Base-by-base conservation (phyloP, 2,888 invertebrate species). In the Listrodromus nycthemerus region DNA sequence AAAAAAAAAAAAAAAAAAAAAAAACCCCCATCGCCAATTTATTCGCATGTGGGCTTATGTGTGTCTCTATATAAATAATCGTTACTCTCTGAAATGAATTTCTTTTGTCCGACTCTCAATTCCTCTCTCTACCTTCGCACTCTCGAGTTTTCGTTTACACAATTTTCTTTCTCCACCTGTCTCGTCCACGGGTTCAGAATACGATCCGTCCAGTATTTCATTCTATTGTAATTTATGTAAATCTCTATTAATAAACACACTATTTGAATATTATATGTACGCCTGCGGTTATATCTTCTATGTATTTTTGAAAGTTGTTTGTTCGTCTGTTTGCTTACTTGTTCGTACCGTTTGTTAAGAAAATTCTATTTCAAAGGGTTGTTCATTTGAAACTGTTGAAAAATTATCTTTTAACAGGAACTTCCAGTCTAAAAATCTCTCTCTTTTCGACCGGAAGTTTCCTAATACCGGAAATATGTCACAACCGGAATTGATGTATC, bases 201-300 rank as follows among this genome's bases (percentile, higher is more conserved):
- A 70, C 79, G 65, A 83, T 89, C 89, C 90, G 88, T 90, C 89
- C 90, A 90, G 87, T 90, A 91, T 90, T 90, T 90, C 87, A 90
- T 89, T 89, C 88, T 89, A 89, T 88, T 91, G 91, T 91, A 91
- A 91, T 91, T 91, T 89, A 91, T 91, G 91, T 91, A 91, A 90
- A 91, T 91, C 90, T 90, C 87, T 87, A 91, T 88, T 89, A 91
- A 91, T 91, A 90, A 91, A 91, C 89, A 89, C 83, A 77, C 79
- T 88, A 88, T 86, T 87, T 86, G 87, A 86, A 88, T 89, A 83
- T 81, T 77, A 74, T 30, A 70, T 61, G 58, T 66, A 52, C 58
- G 67, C 67, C 73, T 70, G 71, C 52, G 50, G 21, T 69, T 63
- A 41, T 50, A 33, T 67, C 10, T 69, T 65, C 52, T 73, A 63